Conservation (phyloP, 2,888 invertebrate genomes). For the Hypomecis atomaria region DNA sequence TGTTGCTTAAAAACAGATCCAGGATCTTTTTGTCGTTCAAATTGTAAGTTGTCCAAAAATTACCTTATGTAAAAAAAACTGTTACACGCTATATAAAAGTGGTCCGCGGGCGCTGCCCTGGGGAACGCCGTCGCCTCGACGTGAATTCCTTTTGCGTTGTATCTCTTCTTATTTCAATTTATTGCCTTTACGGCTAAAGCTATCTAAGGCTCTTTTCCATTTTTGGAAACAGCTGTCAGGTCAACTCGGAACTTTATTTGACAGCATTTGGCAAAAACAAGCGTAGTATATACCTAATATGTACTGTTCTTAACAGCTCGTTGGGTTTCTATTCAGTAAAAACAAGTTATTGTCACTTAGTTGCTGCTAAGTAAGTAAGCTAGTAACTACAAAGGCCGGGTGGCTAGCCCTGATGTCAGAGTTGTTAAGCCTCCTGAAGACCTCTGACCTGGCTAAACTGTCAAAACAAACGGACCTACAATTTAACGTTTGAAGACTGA, state of each 20-base stretch:
- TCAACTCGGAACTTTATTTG: constrained; percentile 34
- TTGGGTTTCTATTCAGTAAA: not conserved
- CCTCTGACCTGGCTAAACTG: no score
- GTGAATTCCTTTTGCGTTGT: constrained; percentile 34
- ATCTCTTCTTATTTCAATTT: constrained; percentile 41
- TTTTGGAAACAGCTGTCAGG: constrained; percentile 34
- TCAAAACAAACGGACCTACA: no score
- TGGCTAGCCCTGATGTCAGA: no score
- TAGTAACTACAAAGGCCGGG: no score
- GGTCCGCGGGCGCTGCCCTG: constrained; percentile 48
- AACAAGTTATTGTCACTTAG: not conserved
- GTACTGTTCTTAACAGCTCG: not conserved
- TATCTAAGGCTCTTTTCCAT: constrained; percentile 33
- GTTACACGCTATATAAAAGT: constrained; percentile 37
- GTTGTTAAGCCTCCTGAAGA: no score
- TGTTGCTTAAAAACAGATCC: no score
- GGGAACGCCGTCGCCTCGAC: constrained; percentile 41
- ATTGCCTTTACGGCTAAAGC: constrained; percentile 33
- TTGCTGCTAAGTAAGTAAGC: no score
- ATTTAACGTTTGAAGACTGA: no score
- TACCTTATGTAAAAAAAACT: no score
- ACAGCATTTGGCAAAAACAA: constrained; percentile 26
- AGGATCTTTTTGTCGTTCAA: no score
- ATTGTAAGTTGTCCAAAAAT: no score
- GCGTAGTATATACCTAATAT: not conserved